Conservation (phyloP, 2,888 invertebrate species). For the Ctena decussata region DNA sequence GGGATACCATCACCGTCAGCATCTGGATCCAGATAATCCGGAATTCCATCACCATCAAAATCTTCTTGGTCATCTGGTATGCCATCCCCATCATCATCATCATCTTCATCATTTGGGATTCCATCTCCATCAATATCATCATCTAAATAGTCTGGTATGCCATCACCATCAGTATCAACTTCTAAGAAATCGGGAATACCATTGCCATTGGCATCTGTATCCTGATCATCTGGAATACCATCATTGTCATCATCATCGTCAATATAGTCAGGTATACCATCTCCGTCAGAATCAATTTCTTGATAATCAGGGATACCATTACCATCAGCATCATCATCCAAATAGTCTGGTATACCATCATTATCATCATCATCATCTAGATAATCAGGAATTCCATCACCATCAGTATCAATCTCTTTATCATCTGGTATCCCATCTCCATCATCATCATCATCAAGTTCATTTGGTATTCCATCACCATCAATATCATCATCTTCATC, state of each 20-base stretch:
- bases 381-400: slow-evolving; percentile 80
- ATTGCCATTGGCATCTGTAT: slow-evolving; percentile 75
- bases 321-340: slow-evolving; percentile 79
- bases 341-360: slow-evolving; percentile 83
- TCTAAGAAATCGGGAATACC: slow-evolving; percentile 80
- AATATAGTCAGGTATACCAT: slow-evolving; percentile 76
- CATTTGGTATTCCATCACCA: slow-evolving; percentile 84
- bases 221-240: slow-evolving; percentile 73
- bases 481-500: slow-evolving; percentile 78
- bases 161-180: slow-evolving; percentile 79
- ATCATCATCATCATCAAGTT: slow-evolving; percentile 69
- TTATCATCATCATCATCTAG: slow-evolving; percentile 77
- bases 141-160: slow-evolving; percentile 80
- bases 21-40: slow-evolving; percentile 77
- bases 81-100: slow-evolving; percentile 76
- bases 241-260: slow-evolving; percentile 70
- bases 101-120: slow-evolving; percentile 74
- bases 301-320: slow-evolving; percentile 80
- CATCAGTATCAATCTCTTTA: slow-evolving; percentile 60
- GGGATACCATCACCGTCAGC: slow-evolving; percentile 78
- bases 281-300: slow-evolving; percentile 79
- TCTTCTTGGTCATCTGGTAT: slow-evolving; percentile 74
- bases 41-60: slow-evolving; percentile 81
- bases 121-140: slow-evolving; percentile 77
- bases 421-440: slow-evolving; percentile 82